phyloP scores from a whole-genome alignment of 2,888 invertebrate species.

The Ectemnius lituratus region DNA sequence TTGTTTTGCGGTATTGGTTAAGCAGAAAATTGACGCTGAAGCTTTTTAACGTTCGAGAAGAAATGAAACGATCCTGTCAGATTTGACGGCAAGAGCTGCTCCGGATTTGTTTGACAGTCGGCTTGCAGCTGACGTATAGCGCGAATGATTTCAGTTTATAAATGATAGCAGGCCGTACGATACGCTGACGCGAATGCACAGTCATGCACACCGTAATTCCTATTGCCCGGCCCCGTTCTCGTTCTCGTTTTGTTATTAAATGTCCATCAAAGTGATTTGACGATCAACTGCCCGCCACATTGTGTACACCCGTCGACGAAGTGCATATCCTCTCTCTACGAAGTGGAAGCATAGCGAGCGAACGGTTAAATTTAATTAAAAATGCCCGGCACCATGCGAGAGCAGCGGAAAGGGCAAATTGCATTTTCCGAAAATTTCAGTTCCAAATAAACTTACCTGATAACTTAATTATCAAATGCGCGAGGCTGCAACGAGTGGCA shows the following conservation, averaged over 20 bases:
- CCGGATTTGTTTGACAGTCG: not conserved
- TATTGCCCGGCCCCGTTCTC: conserved; percentile 13
- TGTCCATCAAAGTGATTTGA: conserved; percentile 40
- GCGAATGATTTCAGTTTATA: conserved; percentile 7
- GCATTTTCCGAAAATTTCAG: conserved; percentile 29
- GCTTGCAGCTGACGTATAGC: not conserved
- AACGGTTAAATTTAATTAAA: conserved; percentile 33
- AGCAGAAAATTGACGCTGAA: too few species aligned
- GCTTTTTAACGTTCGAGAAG: too few species aligned
- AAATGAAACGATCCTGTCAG: too few species aligned
- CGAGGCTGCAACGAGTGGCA: not conserved
- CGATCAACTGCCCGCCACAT: conserved; percentile 25
- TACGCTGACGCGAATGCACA: conserved; percentile 1
- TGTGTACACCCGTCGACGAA: conserved; percentile 11
- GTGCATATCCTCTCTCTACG: too few species aligned
- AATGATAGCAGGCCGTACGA: conserved; percentile 8
- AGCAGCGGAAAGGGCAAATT: conserved; percentile 15
- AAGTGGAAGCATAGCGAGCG: too few species aligned
- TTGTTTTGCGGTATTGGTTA: too few species aligned
- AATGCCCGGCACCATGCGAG: conserved; percentile 20
- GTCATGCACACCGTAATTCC: conserved; percentile 23
- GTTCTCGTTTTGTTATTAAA: conserved; percentile 39
- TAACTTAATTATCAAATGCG: not conserved
- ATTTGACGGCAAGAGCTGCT: not conserved
- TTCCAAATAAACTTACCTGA: not conserved